phyloP scores from a whole-genome alignment of 2,888 invertebrate genomes.

The Helobdella robusta region DNA sequence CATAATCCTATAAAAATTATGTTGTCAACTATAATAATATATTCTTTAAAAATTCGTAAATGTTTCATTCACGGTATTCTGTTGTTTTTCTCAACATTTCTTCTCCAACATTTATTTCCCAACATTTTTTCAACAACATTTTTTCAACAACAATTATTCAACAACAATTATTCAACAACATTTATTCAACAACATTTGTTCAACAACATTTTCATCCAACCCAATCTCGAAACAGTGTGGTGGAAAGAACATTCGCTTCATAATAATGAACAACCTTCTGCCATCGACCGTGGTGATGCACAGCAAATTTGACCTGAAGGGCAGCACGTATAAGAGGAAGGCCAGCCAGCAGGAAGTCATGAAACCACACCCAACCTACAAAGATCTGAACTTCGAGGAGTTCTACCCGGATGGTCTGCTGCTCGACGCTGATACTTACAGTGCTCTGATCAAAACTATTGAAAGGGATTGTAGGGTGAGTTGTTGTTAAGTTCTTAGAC shows the following conservation, averaged over 20 bases:
- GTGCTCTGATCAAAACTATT: slow-evolving; percentile 88
- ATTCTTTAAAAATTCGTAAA: no score
- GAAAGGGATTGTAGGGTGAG: slow-evolving; percentile 89
- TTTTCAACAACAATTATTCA: no score
- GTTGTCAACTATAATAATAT: no score
- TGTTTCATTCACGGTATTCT: no score
- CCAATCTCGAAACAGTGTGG: slow-evolving; percentile 62
- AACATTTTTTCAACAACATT: no score
- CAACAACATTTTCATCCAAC: no score
- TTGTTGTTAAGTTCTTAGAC: slow-evolving; percentile 17
- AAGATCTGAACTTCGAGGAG: slow-evolving; percentile 96
- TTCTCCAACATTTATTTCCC: no score
- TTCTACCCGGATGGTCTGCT: slow-evolving; percentile 86
- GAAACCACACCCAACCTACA: slow-evolving; percentile 86
- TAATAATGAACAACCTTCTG: slow-evolving; percentile 97
- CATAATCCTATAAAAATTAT: no score
- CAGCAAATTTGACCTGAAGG: slow-evolving; percentile 97
- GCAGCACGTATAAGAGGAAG: slow-evolving; percentile 96
- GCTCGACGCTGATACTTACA: slow-evolving; percentile 89
- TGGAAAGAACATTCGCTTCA: slow-evolving; percentile 94
- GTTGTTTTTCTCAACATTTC: neutral
- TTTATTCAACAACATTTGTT: no score
- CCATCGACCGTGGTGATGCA: slow-evolving; percentile 87
- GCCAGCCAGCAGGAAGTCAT: slow-evolving; percentile 78
- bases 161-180: no score